These are phyloP conservation scores for Xanthia icteritia DNA, from an alignment of 2,888 invertebrate genomes.

Conservation along the genomic window DNA sequence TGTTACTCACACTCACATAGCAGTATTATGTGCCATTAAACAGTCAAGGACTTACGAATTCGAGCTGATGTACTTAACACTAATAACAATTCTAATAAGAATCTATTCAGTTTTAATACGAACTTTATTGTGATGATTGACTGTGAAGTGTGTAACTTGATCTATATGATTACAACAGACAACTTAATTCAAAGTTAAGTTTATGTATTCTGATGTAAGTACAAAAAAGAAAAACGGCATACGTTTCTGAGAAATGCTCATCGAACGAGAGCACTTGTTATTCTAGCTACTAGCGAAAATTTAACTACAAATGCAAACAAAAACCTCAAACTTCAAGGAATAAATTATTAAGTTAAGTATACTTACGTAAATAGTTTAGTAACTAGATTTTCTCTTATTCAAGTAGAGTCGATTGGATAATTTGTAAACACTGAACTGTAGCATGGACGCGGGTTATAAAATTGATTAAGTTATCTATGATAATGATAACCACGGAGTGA, in stretches of 20 bases:
- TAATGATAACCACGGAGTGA: constrained; percentile 49
- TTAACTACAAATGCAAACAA: neutral
- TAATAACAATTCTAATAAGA: neutral
- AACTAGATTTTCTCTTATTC: neutral
- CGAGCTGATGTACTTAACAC: neutral
- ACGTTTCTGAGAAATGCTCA: constrained; percentile 24
- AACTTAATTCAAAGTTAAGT: neutral
- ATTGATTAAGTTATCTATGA: constrained; percentile 60
- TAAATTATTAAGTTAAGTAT: neutral
- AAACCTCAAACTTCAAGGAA: neutral
- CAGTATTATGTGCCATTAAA: neutral
- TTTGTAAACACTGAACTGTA: constrained; percentile 48
- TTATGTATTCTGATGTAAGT: neutral
- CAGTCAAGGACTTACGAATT: constrained; percentile 27
- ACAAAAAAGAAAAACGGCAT: neutral
- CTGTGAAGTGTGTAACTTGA: constrained; percentile 5
- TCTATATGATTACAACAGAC: neutral
- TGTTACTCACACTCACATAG: neutral
- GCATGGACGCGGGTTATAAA: constrained; percentile 33
- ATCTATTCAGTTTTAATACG: neutral
- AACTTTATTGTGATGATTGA: neutral
- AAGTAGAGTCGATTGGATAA: constrained; percentile 11
- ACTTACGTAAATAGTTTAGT: constrained; percentile 46
- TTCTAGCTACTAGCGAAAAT: neutral
- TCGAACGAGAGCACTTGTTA: constrained; percentile 10